These are phyloP conservation scores for Gulo gulo DNA, from an alignment of 2,113 vertebrate genomes.

Conservation along the genomic window DNA sequence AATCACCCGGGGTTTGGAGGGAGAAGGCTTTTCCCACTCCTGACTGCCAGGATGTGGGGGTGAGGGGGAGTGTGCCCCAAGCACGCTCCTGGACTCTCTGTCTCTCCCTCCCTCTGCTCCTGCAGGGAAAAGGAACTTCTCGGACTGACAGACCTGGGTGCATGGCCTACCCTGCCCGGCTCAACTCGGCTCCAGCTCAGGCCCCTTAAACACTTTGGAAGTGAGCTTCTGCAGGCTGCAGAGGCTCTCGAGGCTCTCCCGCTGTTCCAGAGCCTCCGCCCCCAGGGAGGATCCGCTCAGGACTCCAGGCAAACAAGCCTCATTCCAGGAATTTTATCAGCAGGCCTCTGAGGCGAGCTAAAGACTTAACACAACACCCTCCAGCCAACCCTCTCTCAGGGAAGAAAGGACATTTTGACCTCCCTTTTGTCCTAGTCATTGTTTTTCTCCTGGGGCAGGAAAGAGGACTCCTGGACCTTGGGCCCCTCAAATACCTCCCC, in stretches of 20 bases:
- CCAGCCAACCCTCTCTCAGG: background rate
- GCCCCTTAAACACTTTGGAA: background rate
- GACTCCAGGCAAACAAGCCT: background rate
- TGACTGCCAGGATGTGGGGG: too few relatives aligned
- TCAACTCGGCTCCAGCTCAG: background rate
- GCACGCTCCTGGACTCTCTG: background rate
- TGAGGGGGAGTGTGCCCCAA: background rate
- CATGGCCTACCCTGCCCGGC: background rate
- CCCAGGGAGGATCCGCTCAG: background rate
- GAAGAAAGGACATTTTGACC: background rate
- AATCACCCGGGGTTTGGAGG: too few relatives aligned
- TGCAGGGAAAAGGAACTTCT: background rate
- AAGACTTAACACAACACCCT: background rate
- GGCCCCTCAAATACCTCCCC: background rate
- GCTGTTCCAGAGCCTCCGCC: background rate
- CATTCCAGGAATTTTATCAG: background rate
- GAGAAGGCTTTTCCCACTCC: background rate
- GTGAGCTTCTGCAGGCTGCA: background rate
- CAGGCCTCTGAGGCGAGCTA: background rate
- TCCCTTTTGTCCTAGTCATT: background rate
- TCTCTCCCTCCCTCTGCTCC: background rate
- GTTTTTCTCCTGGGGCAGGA: background rate
- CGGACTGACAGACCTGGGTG: background rate
- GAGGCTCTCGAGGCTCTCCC: too few relatives aligned
- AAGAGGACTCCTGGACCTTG: background rate